Evolutionary conservation across 2,888 invertebrate genomes (phyloP).

Genomic region (Volucella inflata): DNA sequence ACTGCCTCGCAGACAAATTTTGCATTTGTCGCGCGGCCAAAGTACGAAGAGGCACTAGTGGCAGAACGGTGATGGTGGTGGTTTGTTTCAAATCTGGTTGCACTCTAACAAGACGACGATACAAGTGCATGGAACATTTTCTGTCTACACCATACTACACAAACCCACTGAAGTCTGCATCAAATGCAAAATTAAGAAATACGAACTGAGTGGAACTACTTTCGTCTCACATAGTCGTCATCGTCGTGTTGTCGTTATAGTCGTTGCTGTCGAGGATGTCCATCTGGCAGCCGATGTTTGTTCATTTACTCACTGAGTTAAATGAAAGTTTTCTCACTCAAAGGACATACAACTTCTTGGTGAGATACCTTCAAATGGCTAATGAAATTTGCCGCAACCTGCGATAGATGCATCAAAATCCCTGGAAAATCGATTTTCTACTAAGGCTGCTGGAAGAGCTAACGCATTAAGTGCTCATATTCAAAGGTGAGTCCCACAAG

Average conservation of each 20-base stretch:
- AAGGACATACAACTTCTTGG: too few species aligned
- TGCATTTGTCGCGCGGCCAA: conserved; percentile 42
- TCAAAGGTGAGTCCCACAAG: conserved; percentile 47
- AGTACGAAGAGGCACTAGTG: conserved; percentile 46
- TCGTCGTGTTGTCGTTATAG: too few species aligned
- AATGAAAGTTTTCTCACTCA: neutral
- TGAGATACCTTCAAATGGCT: neutral
- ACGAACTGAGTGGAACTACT: conserved; percentile 53
- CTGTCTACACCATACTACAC: conserved; percentile 12
- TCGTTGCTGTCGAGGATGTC: neutral
- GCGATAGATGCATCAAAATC: neutral
- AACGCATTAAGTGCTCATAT: conserved; percentile 23
- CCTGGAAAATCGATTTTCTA: conserved; percentile 5
- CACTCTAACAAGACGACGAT: conserved; percentile 55
- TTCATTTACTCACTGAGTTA: neutral
- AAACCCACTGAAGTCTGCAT: neutral
- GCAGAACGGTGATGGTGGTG: conserved; percentile 58
- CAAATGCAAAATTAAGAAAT: conserved; percentile 63
- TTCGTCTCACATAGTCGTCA: conserved; percentile 25
- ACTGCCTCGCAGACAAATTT: conserved; percentile 49
- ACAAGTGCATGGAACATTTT: conserved; percentile 48
- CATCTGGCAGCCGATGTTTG: conserved; percentile 51
- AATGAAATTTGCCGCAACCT: neutral
- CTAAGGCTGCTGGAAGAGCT: conserved; percentile 21
- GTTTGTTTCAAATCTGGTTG: conserved; percentile 61